Evolutionary conservation across 2,888 invertebrate genomes (phyloP).

Genomic region (Troides helena): DNA sequence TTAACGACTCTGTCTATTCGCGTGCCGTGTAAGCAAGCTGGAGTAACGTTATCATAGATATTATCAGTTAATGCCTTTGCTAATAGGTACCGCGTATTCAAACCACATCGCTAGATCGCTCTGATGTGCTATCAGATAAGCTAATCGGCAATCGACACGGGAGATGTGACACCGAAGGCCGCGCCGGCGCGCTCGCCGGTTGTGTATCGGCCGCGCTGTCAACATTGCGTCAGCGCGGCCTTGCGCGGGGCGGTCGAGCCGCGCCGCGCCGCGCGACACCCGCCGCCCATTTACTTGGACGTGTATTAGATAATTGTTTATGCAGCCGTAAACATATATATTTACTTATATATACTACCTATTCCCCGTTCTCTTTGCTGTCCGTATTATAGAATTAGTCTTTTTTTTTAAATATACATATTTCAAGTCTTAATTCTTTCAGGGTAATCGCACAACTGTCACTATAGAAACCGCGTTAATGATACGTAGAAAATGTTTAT

Average conservation of each 20-base stretch:
- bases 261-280: background rate
- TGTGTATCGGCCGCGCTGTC: slow-evolving; percentile 46
- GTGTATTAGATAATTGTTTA: slow-evolving; percentile 1
- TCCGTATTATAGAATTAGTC: too few species aligned
- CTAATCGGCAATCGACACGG: slow-evolving; percentile 25
- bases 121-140: slow-evolving; percentile 16
- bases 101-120: background rate
- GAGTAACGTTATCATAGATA: too few species aligned
- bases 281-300: background rate
- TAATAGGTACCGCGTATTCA: background rate
- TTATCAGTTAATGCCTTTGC: too few species aligned
- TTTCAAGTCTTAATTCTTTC: too few species aligned
- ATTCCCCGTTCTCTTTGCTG: too few species aligned
- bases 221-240: slow-evolving; percentile 59
- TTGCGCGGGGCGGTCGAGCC: slow-evolving; percentile 19
- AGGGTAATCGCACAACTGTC: too few species aligned
- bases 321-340: background rate
- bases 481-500: too few species aligned
- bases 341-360: too few species aligned
- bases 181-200: slow-evolving; percentile 22
- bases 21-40: too few species aligned
- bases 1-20: too few species aligned
- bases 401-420: too few species aligned
- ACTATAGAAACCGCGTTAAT: too few species aligned
- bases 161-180: slow-evolving; percentile 46